Evolutionary conservation across 2,797 vertebrate genomes (phyloP), one percentile per base, ranked within the genome.

Genomic region (Rhinatrema bivittatum): DNA sequence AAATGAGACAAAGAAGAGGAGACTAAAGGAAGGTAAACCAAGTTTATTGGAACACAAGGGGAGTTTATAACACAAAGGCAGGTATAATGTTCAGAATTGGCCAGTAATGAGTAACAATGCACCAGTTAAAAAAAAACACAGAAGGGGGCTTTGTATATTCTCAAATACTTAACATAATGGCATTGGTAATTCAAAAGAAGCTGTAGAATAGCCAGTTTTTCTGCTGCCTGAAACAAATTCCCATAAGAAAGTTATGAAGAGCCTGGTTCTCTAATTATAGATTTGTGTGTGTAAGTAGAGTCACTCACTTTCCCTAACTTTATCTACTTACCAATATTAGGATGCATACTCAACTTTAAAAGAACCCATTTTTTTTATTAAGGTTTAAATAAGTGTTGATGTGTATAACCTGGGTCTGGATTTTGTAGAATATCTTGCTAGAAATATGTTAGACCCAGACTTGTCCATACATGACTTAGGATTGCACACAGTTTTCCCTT

Each of bases 141-240:
- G 5, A 29, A 3, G 29, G 29, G 14, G 14, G 29, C 2, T 13
- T 15, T 16, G 36, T 35, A 11, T 16, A n/a, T 34, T 20, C 22
- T n/a, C 40, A 31, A 17, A 32, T 37, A 0, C 32, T 40, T 31
- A n/a, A n/a, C n/a, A n/a, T n/a, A 16, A 4, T 32, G 25, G 35
- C 19, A 11, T 50, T 21, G 50, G 19, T 15, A 15, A 13, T 44
- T 25, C 37, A 25, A 4, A 36, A 13, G 46, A 39, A 47, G 37
- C 42, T 13, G 29, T n/a, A 37, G 20, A 16, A 52, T 32, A 27
- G 23, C 40, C 34, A 29, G 31, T 7, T 10, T 23, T 20, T 29
- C 20, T 19, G 20, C 10, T 7, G 36, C 22, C 29, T 22, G 20
- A 32, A 43, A 10, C 19, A 15, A 8, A 24, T 4, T 9, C 32